Base-by-base conservation (phyloP, 2,888 invertebrate genomes). In the Leucoptera coffeella region DNA sequence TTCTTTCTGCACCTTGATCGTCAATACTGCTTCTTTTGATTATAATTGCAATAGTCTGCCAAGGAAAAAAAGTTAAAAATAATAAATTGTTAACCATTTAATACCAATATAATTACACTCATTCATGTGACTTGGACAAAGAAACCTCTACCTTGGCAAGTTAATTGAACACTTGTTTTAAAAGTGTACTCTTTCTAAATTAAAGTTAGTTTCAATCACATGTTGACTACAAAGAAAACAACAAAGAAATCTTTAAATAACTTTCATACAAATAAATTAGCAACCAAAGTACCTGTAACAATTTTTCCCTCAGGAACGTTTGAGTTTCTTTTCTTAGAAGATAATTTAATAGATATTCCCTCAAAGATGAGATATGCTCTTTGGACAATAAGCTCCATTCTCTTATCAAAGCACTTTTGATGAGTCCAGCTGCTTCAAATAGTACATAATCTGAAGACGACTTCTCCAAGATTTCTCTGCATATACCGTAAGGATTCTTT, bases 351-450 rank as follows among this genome's bases (percentile, higher is more conserved):
- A 92, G 67, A 55, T 89, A 92, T 39, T 85, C 80, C 33, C 85
- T 71, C 22, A 91, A 55, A 2, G 82, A 78, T 22, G 75, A 69
- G 32, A 85, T 78, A 47, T 87, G 83, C 28, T 72, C 69, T 30
- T 78, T 73, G n/a, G 76, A 71, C 24, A 92, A 48, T 39, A 80
- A 62, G 14, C 74, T 60, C 93, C 93, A 93, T 64, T 93, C 91
- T 43, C 86, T 73, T 27, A 93, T 80, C 7, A 93, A 62, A 10
- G 87, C 84, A 37, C 81, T 77, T 58, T 88, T 89, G 30, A 93
- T 60, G 12, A 90, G 75, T 32, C 85, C 82, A 4, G 86, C 89
- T 23, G 89, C 80, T 69, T 94, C 92, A 62, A 91, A 94, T 27
- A 89, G 58, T 4, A 93, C 86, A 64, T 88, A 89, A 42, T 85